These are phyloP conservation scores for Hipparchia sbordonii DNA, from an alignment of 2,888 invertebrate species.

Conservation along the genomic window DNA sequence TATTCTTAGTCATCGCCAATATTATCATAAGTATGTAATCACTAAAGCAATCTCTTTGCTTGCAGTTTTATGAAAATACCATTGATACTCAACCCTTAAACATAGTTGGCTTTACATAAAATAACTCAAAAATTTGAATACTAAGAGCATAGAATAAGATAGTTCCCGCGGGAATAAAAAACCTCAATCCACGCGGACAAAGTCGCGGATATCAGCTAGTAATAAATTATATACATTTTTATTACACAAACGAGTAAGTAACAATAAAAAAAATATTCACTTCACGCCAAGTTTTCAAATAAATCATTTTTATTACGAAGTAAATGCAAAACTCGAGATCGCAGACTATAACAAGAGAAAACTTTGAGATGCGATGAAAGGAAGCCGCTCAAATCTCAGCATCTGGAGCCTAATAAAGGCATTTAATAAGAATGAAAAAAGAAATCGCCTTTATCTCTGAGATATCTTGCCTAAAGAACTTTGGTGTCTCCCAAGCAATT, in stretches of 20 bases:
- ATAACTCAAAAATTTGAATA: not conserved
- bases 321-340: constrained; percentile 17
- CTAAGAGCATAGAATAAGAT: too few species aligned
- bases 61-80: constrained; percentile 4
- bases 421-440: constrained; percentile 34
- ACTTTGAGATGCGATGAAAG: constrained; percentile 21
- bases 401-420: constrained; percentile 35
- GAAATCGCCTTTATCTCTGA: constrained; percentile 31
- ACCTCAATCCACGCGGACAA: too few species aligned
- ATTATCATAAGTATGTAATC: constrained; percentile 32
- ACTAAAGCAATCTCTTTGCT: constrained; percentile 20
- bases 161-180: too few species aligned
- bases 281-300: constrained; percentile 17
- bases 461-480: constrained; percentile 34
- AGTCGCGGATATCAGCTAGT: too few species aligned
- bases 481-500: constrained; percentile 31
- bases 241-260: not conserved
- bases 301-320: constrained; percentile 16
- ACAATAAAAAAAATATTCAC: constrained; percentile 18
- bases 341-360: constrained; percentile 24
- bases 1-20: constrained; percentile 31
- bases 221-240: not conserved
- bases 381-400: constrained; percentile 33
- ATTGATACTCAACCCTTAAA: constrained; percentile 14
- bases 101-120: not conserved